These are phyloP conservation scores for Epirrhoe alternata DNA, from an alignment of 2,888 invertebrate species.

Conservation along the genomic window DNA sequence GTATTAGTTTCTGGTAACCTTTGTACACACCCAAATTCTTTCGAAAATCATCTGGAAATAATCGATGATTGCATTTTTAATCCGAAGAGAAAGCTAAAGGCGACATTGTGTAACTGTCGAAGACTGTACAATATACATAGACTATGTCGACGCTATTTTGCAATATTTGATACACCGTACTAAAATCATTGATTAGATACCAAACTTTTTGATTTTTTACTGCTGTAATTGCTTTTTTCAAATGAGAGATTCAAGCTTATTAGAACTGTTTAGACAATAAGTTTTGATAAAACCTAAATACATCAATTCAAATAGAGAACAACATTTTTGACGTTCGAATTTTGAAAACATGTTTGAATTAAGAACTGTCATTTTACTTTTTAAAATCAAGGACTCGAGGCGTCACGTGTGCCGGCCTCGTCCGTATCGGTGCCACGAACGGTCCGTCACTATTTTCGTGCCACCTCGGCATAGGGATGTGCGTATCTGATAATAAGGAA, in stretches of 20 bases:
- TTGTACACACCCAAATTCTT: conserved; percentile 5
- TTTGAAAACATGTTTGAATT: conserved; percentile 14
- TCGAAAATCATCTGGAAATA: conserved; percentile 23
- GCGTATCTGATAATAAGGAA: not conserved
- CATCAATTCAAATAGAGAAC: no score
- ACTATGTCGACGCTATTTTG: conserved; percentile 4
- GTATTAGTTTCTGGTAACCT: conserved; percentile 14
- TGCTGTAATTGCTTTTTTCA: no score
- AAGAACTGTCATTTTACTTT: conserved; percentile 60
- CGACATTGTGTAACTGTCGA: conserved; percentile 23
- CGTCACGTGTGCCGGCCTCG: conserved; percentile 54
- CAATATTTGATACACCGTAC: not conserved
- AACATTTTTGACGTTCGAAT: not conserved
- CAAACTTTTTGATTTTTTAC: no score
- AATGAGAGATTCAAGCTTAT: no score
- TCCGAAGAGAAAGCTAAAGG: conserved; percentile 25
- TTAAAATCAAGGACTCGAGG: conserved; percentile 65
- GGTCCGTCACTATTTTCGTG: conserved; percentile 62
- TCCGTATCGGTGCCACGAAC: conserved; percentile 65
- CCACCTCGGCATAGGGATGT: conserved; percentile 48
- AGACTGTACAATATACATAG: not conserved
- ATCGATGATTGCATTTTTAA: conserved; percentile 28
- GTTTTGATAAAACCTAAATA: no score
- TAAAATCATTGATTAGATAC: no score
- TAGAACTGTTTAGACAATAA: no score